A percentile compares a stretch with the other conserved stretches of the same genome.
These are phyloP conservation scores for Vulpes ferrilata DNA, from an alignment of 2,113 vertebrate genomes.

Conservation along the genomic window DNA sequence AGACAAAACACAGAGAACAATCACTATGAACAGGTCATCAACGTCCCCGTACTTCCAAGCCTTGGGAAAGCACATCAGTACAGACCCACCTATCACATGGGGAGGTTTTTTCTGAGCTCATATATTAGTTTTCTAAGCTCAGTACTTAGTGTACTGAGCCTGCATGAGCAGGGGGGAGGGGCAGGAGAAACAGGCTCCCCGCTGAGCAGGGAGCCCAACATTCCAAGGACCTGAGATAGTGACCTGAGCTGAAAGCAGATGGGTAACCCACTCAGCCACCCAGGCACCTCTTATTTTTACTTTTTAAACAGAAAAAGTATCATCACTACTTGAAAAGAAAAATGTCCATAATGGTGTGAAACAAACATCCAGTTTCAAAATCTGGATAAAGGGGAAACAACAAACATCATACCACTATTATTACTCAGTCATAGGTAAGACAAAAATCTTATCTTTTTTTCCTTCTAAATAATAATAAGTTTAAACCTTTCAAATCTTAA, in stretches of 20 bases:
- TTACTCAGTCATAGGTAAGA: not conserved
- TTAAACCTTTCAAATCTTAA: not conserved
- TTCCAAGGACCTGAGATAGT: too few species aligned
- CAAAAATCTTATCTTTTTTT: not conserved
- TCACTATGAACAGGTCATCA: not conserved
- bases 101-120: not conserved
- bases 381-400: not conserved
- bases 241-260: too few species aligned
- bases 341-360: not conserved
- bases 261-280: too few species aligned
- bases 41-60: not conserved
- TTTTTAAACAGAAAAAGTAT: not conserved
- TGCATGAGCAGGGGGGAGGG: too few species aligned
- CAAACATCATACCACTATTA: not conserved
- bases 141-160: too few species aligned
- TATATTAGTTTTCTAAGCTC: not conserved
- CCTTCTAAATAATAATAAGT: not conserved
- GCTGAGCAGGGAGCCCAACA: too few species aligned
- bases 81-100: not conserved
- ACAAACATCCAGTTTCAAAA: not conserved
- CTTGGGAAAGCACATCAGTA: not conserved
- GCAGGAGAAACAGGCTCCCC: too few species aligned
- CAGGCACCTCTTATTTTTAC: not conserved
- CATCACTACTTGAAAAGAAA: not conserved
- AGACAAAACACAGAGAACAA: rapidly evolving